Base-by-base conservation (phyloP, 2,113 vertebrate species). In the Alouatta palliata region DNA sequence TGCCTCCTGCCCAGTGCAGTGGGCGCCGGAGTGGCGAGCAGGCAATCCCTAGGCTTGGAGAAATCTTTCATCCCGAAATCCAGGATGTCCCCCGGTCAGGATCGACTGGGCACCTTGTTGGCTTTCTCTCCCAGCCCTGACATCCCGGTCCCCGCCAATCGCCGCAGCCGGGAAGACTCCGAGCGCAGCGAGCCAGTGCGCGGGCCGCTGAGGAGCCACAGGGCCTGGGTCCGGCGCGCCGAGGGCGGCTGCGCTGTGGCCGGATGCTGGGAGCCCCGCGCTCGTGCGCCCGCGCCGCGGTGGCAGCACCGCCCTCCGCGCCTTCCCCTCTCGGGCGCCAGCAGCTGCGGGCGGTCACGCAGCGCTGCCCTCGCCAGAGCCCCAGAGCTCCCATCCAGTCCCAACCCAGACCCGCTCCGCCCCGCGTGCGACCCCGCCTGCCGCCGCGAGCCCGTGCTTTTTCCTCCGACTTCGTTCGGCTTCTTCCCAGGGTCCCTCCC, bases 11-110 rank as follows among this genome's bases (percentile, higher is more conserved):
- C 95, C 77, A 56, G 47, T 45, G 11, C n/a, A 49, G 30, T 30
- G 30, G 89, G 21, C 70, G 82, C 85, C 25, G 20, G n/a, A 9
- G 52, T 7, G 30, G 70, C 52, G 12, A 61, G 68, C 97, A 94
- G 94, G 97, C 91, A 96, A 98, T 92, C 95, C 95, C 2, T 16
- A 82, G 96, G 93, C 37, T 82, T 76, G 47, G 95, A 98, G 98
- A 96, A 98, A 98, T 98, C 97, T 98, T 98, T 98, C 97, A 98
- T 97, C 90, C 66, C 68, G 37, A 87, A 96, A 98, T 98, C 56
- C 30, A 97, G 88, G 97, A 97, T 93, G 96, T 96, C 96, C 95
- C 97, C 97, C 85, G 1, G 97, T 97, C 98, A 95, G 95, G 98
- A 98, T 97, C 97, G 94, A 96, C 97, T 98, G 90, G 56, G 73